Conservation (phyloP, 1,140 invertebrate genomes). For the Spodoptera litura region DNA sequence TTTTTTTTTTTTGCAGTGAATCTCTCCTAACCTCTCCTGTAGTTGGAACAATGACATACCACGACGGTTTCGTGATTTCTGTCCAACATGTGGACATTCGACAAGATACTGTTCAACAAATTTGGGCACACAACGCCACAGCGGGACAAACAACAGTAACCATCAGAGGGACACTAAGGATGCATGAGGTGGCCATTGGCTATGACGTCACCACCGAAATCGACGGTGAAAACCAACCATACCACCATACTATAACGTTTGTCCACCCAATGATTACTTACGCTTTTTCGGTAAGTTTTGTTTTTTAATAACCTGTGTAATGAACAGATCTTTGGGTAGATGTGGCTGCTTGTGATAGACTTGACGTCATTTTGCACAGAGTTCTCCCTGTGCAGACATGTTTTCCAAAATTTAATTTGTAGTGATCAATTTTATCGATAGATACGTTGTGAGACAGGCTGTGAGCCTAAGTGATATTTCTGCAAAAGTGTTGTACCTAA, state of each 20-base stretch:
- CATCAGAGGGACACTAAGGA: conserved; percentile 48
- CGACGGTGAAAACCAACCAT: background rate
- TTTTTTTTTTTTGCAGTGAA: conserved; percentile 47
- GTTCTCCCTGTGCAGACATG: too few species aligned
- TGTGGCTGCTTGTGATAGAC: too few species aligned
- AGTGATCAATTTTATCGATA: too few species aligned
- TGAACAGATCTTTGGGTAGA: background rate
- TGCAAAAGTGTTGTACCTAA: too few species aligned
- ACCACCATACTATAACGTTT: conserved; percentile 49
- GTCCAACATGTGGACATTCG: conserved; percentile 54
- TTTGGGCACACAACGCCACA: conserved; percentile 39
- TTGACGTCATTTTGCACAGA: too few species aligned
- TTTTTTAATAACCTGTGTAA: background rate
- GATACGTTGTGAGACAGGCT: too few species aligned
- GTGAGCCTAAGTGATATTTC: too few species aligned
- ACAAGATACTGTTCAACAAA: conserved; percentile 49
- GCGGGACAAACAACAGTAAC: conserved; percentile 25
- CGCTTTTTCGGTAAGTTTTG: conserved; percentile 53
- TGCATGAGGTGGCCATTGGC: conserved; percentile 53
- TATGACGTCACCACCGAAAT: conserved; percentile 53
- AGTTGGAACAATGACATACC: conserved; percentile 39
- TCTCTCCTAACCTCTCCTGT: conserved; percentile 42
- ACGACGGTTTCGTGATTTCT: conserved; percentile 51
- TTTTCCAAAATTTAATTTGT: too few species aligned
- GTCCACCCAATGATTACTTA: conserved; percentile 50